A percentile compares a stretch with the other conserved stretches of the same genome.
These are phyloP conservation scores for Raja brachyura DNA, from an alignment of 2,113 vertebrate genomes.

Conservation along the genomic window DNA sequence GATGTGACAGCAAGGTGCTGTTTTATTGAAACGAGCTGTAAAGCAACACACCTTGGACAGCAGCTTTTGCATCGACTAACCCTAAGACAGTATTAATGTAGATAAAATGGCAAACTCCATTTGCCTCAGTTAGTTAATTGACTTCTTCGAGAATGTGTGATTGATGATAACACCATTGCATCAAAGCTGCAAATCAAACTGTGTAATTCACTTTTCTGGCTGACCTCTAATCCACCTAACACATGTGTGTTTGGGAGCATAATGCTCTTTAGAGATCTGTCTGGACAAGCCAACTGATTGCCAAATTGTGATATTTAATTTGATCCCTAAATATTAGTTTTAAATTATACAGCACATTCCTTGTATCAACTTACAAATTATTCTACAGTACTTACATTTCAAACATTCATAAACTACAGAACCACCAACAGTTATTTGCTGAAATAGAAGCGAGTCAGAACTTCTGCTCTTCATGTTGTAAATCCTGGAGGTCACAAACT, in stretches of 20 bases:
- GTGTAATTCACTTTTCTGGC: not conserved
- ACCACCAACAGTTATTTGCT: too few relatives aligned
- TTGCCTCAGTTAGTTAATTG: not conserved
- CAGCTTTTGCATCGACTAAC: not conserved
- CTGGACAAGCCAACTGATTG: not conserved
- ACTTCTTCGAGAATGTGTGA: not conserved
- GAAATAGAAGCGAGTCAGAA: too few relatives aligned
- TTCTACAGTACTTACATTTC: not conserved
- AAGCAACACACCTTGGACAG: not conserved
- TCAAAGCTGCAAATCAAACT: not conserved
- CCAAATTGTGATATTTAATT: not conserved
- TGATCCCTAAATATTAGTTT: not conserved
- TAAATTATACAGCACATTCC: not conserved
- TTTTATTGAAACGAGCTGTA: not conserved
- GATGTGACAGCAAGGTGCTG: not conserved
- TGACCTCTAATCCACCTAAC: not conserved
- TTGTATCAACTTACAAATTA: not conserved
- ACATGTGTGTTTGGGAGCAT: not conserved
- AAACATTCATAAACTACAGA: not conserved
- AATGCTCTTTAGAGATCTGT: not conserved
- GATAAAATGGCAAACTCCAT: not conserved
- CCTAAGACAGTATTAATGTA: not conserved
- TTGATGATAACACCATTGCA: not conserved
- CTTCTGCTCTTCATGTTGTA: too few relatives aligned
- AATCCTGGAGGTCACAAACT: too few relatives aligned